A percentile compares a stretch with the other conserved stretches of the same genome.
phyloP scores from a whole-genome alignment of 2,888 invertebrate genomes.

The Subacronicta megacephala region DNA sequence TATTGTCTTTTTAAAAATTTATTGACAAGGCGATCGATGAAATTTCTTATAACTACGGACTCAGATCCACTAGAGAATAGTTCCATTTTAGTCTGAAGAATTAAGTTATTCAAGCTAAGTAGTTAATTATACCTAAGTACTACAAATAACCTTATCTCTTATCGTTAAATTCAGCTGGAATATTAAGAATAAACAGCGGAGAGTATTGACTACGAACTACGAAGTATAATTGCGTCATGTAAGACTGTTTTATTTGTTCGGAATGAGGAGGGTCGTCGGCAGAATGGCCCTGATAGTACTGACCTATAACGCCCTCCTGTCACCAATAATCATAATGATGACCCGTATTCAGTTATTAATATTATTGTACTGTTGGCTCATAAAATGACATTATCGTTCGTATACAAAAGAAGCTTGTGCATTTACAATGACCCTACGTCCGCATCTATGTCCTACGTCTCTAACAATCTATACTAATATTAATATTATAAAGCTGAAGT shows the following conservation, averaged over 20 bases:
- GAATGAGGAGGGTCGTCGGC: conserved; percentile 44
- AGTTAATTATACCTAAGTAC: neutral
- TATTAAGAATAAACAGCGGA: neutral
- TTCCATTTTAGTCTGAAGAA: neutral
- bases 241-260: conserved; percentile 47
- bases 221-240: conserved; percentile 61
- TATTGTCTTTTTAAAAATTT: neutral
- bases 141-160: neutral
- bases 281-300: conserved; percentile 64
- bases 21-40: neutral
- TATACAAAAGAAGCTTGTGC: neutral
- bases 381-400: conserved; percentile 8
- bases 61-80: too few relatives aligned
- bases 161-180: neutral
- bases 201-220: conserved; percentile 1
- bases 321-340: conserved; percentile 50
- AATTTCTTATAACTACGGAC: too few relatives aligned
- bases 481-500: too few relatives aligned
- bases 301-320: conserved; percentile 64
- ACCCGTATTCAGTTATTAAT: conserved; percentile 31
- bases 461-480: too few relatives aligned
- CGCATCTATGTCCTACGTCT: too few relatives aligned
- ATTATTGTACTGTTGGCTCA: conserved; percentile 33
- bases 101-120: neutral
- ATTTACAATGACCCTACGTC: too few relatives aligned